Evolutionary conservation across 2,888 invertebrate species (phyloP).

Genomic region (Steinernema hermaphroditum): DNA sequence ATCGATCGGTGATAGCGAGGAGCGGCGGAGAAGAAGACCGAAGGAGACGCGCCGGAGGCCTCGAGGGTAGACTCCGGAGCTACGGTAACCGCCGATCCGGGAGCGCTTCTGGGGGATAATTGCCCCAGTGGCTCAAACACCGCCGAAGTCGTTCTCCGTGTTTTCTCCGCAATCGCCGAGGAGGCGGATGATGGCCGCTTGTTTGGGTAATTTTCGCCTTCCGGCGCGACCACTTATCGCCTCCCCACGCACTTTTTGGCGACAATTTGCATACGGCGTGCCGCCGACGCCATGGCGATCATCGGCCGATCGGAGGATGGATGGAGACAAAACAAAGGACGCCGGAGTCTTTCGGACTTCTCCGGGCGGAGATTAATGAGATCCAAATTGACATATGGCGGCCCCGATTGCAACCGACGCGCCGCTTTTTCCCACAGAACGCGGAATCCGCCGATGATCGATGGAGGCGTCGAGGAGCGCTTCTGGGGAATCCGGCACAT

Average conservation of each 20-base stretch:
- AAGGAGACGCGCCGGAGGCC: background rate
- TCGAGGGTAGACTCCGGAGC: too few relatives aligned
- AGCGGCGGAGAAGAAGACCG: background rate
- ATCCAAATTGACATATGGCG: constrained; percentile 21
- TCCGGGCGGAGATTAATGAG: constrained; percentile 14
- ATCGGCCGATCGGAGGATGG: background rate
- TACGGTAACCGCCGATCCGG: too few relatives aligned
- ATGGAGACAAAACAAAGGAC: constrained; percentile 27
- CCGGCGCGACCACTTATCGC: constrained; percentile 7
- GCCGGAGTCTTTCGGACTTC: background rate
- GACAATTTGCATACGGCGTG: background rate
- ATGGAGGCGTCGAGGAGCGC: background rate
- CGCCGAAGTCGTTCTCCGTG: background rate
- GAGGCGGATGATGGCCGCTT: constrained; percentile 6
- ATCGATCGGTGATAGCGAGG: constrained; percentile 25
- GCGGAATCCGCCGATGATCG: constrained; percentile 14
- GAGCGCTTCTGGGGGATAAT: too few relatives aligned
- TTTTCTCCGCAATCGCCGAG: background rate
- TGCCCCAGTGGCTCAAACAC: too few relatives aligned
- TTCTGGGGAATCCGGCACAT: background rate
- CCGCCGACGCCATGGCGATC: background rate
- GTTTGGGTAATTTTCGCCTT: background rate
- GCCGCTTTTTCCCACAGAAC: constrained; percentile 21
- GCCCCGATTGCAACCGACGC: constrained; percentile 18
- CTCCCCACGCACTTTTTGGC: constrained; percentile 7